phyloP scores from a whole-genome alignment of 2,888 invertebrate genomes.

The Hermaeophaga mercurialis region DNA sequence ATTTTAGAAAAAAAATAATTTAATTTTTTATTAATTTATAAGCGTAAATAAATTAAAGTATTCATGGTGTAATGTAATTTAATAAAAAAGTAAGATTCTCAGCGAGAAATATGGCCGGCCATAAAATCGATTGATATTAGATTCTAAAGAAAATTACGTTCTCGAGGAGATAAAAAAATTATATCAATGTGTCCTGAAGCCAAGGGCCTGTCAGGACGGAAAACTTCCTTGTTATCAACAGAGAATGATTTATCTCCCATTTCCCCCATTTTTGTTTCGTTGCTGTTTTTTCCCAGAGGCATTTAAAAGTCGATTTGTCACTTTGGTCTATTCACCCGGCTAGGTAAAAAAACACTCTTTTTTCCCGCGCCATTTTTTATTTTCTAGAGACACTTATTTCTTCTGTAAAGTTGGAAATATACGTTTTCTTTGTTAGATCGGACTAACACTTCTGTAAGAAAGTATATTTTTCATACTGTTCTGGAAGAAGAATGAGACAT shows the following conservation, averaged over 20 bases:
- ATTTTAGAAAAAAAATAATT: no score
- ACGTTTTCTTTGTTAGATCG: neutral
- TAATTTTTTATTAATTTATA: no score
- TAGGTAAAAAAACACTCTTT: conserved; percentile 24
- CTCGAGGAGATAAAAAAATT: conserved; percentile 16
- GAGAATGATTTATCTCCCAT: conserved; percentile 33
- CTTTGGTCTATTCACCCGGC: conserved; percentile 23
- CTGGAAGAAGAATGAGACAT: no score
- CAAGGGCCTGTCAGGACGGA: conserved; percentile 19
- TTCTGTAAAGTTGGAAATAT: neutral
- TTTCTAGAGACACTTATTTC: conserved; percentile 9
- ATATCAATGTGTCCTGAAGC: conserved; percentile 24
- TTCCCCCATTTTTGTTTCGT: conserved; percentile 33
- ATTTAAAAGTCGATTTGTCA: conserved; percentile 37
- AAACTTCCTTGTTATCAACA: conserved; percentile 27
- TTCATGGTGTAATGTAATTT: no score
- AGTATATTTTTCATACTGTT: no score
- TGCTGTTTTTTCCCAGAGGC: conserved; percentile 29
- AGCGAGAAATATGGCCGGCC: conserved; percentile 12
- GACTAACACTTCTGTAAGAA: no score
- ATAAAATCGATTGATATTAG: conserved; percentile 24
- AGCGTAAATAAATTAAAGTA: no score
- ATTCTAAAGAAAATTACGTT: conserved; percentile 24
- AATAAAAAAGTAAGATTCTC: no score
- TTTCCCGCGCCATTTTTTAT: conserved; percentile 21